Base-by-base conservation (phyloP, 2,113 vertebrate species). In the Mastomys natalensis region DNA sequence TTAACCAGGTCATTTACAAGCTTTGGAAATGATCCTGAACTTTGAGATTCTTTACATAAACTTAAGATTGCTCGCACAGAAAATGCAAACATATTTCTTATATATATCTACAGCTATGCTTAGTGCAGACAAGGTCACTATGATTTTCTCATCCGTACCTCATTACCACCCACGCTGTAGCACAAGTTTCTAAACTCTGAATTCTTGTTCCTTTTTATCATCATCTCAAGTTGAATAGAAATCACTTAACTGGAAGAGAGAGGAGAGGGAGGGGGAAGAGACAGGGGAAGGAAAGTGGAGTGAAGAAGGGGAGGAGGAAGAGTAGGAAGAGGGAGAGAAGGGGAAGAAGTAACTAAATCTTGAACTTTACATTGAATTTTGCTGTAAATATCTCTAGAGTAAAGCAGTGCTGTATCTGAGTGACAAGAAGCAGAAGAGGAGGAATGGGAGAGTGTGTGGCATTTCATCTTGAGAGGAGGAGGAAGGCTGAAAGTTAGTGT, bases 81-180 rank as follows among this genome's bases (percentile, higher is more conserved):
- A 93, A 93, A 43, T 60, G 22, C 48, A 48, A 58, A 43, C 8
- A 29, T n/a, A 12, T 58, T 92, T 95, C 85, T 95, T 68, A 86
- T 40, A 73, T 68, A 86, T 40, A 73, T 8, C 13, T 82, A n/a
- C 19, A 13, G 8, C 34, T 62, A 80, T 66, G 74, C 9, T 24
- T 53, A 87, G 51, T 31, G 26, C 48, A 45, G 9, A 84, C 48
- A 60, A 88, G 90, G 34, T 53, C 55, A 92, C 80, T 48, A 16
- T n/a, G n/a, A 40, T 60, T 77, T 76, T 22, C 16, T 29, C 43
- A 77, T 43, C 3, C 12, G 43, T 43, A 21, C 43, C 55, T 76
- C 21, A 34, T 58, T 72, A 66, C 31, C 15, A 22, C 1, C n/a
- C 26, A 6, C 21, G 19, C 19, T 24, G 6, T 17, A 26, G 66